phyloP scores from a whole-genome alignment of 2,113 vertebrate species.

The Cheirogaleus medius region DNA sequence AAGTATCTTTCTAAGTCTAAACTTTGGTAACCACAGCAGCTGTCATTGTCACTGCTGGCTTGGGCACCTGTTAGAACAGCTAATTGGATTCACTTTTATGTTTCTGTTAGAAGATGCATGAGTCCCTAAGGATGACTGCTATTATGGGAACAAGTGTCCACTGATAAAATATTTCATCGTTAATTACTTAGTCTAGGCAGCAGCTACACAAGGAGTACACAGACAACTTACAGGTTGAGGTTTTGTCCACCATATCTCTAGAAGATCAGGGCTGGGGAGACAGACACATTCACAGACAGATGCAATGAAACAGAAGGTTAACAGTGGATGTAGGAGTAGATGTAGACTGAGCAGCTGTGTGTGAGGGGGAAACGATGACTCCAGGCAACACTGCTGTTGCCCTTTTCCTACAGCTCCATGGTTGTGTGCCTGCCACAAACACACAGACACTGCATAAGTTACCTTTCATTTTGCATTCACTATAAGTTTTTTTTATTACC shows the following conservation, averaged over 20 bases:
- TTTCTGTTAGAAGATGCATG: background rate
- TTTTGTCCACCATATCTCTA: background rate
- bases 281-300: background rate
- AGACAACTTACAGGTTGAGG: background rate
- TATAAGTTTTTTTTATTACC: background rate
- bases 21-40: background rate
- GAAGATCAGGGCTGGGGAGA: background rate
- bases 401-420: too few species aligned
- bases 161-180: background rate
- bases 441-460: rapidly evolving
- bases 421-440: background rate
- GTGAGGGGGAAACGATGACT: background rate
- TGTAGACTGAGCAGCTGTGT: background rate
- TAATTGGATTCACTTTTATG: background rate
- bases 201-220: background rate
- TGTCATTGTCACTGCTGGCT: background rate
- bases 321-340: background rate
- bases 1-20: background rate
- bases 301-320: background rate
- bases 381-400: rapidly evolving
- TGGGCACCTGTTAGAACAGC: background rate
- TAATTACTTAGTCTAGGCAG: background rate
- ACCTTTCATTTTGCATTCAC: background rate
- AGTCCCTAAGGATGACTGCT: background rate
- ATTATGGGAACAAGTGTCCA: background rate